Base-by-base conservation (phyloP, 2,113 vertebrate species). In the Empidonax traillii region DNA sequence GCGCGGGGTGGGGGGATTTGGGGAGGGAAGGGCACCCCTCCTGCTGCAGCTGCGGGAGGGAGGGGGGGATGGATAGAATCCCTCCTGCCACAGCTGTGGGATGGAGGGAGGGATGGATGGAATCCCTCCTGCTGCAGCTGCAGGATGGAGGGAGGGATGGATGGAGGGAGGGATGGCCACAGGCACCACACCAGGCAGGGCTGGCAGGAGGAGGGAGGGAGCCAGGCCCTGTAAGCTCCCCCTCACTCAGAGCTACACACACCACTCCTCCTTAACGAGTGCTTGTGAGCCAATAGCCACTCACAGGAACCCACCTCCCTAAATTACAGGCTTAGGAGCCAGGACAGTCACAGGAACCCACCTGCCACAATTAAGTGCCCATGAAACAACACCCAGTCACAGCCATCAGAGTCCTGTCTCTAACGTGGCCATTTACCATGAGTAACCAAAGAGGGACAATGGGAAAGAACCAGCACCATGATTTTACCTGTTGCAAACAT, bases 301-400 rank as follows among this genome's bases (percentile, higher is more conserved):
- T 8, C 33, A 14, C 15, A 31, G 62, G 39, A 31, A 65, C 44
- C 28, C 69, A 41, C 16, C 46, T 63, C n/a, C 69, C 53, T 25
- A 2, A 61, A 30, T 27, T n/a, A 9, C 39, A 44, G 3, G 69
- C 53, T n/a, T 20, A 6, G 0, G 10, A 68, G 41, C 71, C 71
- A 35, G 25, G n/a, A 39, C 39, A 47, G 53, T 8, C 53, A 18
- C 12, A 33, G 41, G 30, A 44, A 44, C 16, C 30, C 41, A 33
- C 63, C 28, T 44, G 22, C 30, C 30, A 11, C 10, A 44, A 51
- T 6, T 6, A 39, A 35, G 33, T 3, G 8, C 35, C 0, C 4
- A 4, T 3, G 23, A 23, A 7, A 41, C n/a, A 12, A 21, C 2
- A 12, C 9, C 3, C 10, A 17, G 9, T 6, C 51, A 12, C 0